Percentiles rank a stretch among this genome's conserved stretches.
Conservation (phyloP, 2,888 invertebrate genomes). For the Thalpophila matura region DNA sequence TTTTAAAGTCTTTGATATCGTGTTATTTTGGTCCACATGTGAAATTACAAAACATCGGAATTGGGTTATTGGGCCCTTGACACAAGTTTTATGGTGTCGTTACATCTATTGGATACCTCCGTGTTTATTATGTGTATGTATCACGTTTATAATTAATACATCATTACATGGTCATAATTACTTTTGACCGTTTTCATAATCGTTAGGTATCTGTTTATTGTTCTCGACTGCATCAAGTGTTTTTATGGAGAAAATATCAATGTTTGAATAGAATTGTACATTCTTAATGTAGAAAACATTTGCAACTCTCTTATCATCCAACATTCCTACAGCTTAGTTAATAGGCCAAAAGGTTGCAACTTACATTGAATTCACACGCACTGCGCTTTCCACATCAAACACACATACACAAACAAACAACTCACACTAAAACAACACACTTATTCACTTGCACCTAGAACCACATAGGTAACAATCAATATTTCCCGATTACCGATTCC, state of each 20-base stretch:
- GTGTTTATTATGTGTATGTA: background rate
- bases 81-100: slow-evolving; percentile 63
- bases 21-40: slow-evolving; percentile 66
- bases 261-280: slow-evolving; percentile 4
- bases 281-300: slow-evolving; percentile 18
- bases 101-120: slow-evolving; percentile 19
- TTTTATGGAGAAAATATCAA: background rate
- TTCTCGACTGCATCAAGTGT: background rate
- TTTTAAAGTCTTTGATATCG: slow-evolving; percentile 33
- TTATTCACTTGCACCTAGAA: slow-evolving; percentile 37
- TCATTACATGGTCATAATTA: background rate
- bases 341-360: slow-evolving; percentile 29
- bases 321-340: background rate
- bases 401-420: slow-evolving; percentile 42
- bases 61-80: slow-evolving; percentile 83
- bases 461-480: slow-evolving; percentile 52
- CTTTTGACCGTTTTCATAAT: background rate
- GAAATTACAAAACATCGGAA: slow-evolving; percentile 72
- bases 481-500: slow-evolving; percentile 42
- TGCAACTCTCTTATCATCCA: background rate
- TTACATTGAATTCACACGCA: slow-evolving; percentile 56
- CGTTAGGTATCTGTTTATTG: background rate
- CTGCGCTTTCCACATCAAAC: slow-evolving; percentile 22
- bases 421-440: slow-evolving; percentile 48
- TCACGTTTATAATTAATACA: background rate